Conservation (phyloP, 2,797 vertebrate species). For the Periparus ater region DNA sequence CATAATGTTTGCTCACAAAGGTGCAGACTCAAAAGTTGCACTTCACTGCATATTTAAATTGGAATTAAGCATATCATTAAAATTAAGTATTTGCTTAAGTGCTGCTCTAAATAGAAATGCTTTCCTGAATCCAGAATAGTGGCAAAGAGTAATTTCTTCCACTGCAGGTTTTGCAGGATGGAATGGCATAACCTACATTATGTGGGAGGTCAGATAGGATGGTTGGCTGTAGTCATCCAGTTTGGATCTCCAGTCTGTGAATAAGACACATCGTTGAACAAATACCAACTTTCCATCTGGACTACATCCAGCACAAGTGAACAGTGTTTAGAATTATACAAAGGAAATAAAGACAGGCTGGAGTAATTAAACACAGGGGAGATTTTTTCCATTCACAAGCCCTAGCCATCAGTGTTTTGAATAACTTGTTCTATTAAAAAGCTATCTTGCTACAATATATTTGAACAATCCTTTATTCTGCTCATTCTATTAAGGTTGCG, state of each 20-base stretch:
- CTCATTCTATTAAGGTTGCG: conserved; percentile 60
- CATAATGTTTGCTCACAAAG: not conserved
- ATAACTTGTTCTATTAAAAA: conserved; percentile 63
- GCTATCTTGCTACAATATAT: conserved; percentile 40
- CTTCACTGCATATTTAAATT: not conserved
- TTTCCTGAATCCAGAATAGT: not conserved
- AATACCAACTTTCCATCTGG: conserved; percentile 28
- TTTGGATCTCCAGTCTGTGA: conserved; percentile 14
- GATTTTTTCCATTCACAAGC: conserved; percentile 37
- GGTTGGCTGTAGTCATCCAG: not conserved
- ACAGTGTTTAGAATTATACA: not conserved
- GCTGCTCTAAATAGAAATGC: conserved; percentile 42
- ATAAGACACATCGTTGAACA: not conserved
- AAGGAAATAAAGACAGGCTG: conserved; percentile 39
- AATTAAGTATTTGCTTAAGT: conserved; percentile 38
- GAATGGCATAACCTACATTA: not conserved
- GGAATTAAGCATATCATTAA: conserved; percentile 37
- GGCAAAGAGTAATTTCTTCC: conserved; percentile 16
- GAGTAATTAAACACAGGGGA: conserved; percentile 54
- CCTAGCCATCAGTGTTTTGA: conserved; percentile 24
- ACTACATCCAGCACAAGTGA: not conserved
- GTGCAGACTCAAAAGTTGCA: not conserved
- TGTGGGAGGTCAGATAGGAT: not conserved
- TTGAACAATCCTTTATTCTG: conserved; percentile 58
- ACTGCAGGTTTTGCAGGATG: not conserved